Conservation (phyloP, 2,888 invertebrate genomes). For the Meta bourneti region DNA sequence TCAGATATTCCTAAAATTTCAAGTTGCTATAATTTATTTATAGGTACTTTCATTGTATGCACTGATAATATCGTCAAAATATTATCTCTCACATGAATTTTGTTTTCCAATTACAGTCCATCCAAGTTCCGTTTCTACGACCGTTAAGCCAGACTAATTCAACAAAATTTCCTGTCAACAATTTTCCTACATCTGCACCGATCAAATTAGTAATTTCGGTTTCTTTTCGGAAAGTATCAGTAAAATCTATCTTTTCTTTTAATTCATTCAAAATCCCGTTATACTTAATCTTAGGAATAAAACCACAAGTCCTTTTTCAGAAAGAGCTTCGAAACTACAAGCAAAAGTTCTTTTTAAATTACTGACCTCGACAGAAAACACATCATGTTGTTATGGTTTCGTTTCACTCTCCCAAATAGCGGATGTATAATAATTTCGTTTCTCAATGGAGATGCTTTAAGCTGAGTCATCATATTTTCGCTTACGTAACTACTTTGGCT, state of each 20-base stretch:
- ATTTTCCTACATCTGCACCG: constrained; percentile 10
- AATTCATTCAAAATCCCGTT: too few relatives aligned
- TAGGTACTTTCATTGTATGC: too few relatives aligned
- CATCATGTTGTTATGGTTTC: constrained; percentile 2
- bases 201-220: constrained; percentile 23
- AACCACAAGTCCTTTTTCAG: too few relatives aligned
- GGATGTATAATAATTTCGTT: background rate
- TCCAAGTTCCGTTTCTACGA: too few relatives aligned
- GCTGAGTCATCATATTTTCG: background rate
- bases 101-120: too few relatives aligned
- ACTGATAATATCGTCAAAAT: too few relatives aligned
- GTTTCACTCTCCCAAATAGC: background rate
- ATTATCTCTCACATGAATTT: background rate
- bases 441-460: background rate
- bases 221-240: constrained; percentile 9
- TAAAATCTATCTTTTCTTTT: background rate
- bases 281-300: too few relatives aligned
- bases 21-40: too few relatives aligned
- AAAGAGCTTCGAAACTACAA: too few relatives aligned
- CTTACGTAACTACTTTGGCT: constrained; percentile 14
- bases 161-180: constrained; percentile 33
- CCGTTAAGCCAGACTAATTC: constrained; percentile 12
- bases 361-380: too few relatives aligned
- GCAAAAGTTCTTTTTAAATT: too few relatives aligned
- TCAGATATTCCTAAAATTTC: too few relatives aligned